Base-by-base conservation (phyloP, 1,140 invertebrate species). In the Eufriesea mexicana region DNA sequence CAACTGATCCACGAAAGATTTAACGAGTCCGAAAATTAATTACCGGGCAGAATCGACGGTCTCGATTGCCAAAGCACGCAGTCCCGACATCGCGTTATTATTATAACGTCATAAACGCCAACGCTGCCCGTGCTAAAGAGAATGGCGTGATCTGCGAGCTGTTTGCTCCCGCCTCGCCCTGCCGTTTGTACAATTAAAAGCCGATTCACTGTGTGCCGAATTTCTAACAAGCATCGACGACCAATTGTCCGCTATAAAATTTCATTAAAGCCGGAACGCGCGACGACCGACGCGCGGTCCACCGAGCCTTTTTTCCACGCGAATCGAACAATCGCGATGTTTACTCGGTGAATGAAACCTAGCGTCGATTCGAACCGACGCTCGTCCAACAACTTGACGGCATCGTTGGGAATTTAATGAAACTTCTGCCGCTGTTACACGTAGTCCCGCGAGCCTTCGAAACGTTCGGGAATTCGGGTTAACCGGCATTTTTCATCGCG, bases 21-120 rank as follows among this genome's bases (percentile, higher is more conserved):
- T 77, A 79, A 78, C 79, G 64, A 85, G 66, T 57, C 54, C 45
- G 68, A 86, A 86, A 86, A 86, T 83, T 72, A 55, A 82, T 66
- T 54, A 73, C 28, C 35, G n/a, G 2, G 25, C 9, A 71, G 79
- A 62, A 51, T 57, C 70, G 47, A 61, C 54, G 25, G 51, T 67
- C 66, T 84, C 66, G 55, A 77, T 80, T 68, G 54, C 45, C 12
- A 66, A 66, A 84, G 57, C 82, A n/a, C 9, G 25, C 57, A 55
- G 70, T 72, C 35, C 25, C 57, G 70, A 35, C 35, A n/a, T 55
- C 54, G 73, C 49, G 71, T 68, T 82, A 85, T 64, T 78, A 72
- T 83, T 55, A 64, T 85, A 54, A 59, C 25, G 59, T 83, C 57
- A 70, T 54, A 83, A 47, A 66, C 72, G 79, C 23, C 79, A 74